Evolutionary conservation across 2,113 vertebrate species (phyloP).

Genomic region (Pithys albifrons): DNA sequence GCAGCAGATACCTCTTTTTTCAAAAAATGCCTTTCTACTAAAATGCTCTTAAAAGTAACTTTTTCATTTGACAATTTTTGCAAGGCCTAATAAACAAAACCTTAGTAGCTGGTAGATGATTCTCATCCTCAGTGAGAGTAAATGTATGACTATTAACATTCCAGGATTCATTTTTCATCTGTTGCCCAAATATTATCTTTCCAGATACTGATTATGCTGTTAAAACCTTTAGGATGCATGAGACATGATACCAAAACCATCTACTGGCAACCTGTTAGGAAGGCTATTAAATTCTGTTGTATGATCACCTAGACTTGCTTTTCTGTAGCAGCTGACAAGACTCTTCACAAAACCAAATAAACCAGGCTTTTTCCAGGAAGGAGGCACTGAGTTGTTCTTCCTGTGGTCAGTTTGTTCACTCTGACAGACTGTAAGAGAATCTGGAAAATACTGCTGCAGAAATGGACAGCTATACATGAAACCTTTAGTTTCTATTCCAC

Average conservation of each 20-base stretch:
- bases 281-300: background rate
- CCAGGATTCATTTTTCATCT: background rate
- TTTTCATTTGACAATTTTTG: background rate
- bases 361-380: background rate
- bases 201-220: background rate
- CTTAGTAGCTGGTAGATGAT: background rate
- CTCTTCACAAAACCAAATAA: background rate
- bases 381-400: background rate
- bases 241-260: background rate
- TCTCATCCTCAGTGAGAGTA: background rate
- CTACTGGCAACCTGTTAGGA: background rate
- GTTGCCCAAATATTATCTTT: background rate
- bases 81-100: background rate
- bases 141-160: rapidly evolving
- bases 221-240: background rate
- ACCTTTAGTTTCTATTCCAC: background rate
- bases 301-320: background rate
- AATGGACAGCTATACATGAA: background rate
- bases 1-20: rapidly evolving
- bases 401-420: background rate
- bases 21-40: background rate
- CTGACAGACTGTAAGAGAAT: background rate
- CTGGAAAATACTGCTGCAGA: background rate
- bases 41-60: background rate
- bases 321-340: background rate